Evolutionary conservation across 2,113 vertebrate genomes (phyloP), one percentile per base, ranked within the genome.

Genomic region (Panthera tigris): DNA sequence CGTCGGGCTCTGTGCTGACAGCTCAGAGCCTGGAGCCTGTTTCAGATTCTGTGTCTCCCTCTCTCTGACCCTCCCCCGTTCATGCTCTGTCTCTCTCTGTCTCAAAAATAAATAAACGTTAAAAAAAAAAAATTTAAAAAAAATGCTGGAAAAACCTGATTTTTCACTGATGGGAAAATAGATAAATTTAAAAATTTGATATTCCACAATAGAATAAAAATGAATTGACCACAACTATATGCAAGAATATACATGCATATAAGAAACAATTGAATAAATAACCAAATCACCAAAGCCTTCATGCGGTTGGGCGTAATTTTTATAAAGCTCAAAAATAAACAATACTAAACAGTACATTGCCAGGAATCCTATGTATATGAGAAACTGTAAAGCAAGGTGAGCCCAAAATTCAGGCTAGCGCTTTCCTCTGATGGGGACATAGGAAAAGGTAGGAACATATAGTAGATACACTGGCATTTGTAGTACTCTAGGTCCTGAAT

Each of bases 221-320:
- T 91, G 16, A 78, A 96, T 88, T 66, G 87, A 83, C 61, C 41
- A 61, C 50, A 85, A 61, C 57, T 81, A 71, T 66, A 89, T 76
- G 21, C 31, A 95, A 92, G n/a, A 94, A 78, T 23, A 76, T 29
- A 61, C 92, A 57, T 65, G 27, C 18, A n/a, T 83, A 39, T 85
- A 91, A 81, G 73, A 91, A 71, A 71, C 23, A 95, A 92, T 12
- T 68, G 18, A 83, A 36, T 63, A 39, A 93, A 96, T 92, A 91
- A 57, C 33, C 12, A 87, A 78, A 25, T 84, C 63, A 66, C 61
- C 23, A 66, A 84, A 80, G 65, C n/a, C 31, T 83, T 91, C 39
- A 52, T 69, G 39, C 23, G 52, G 9, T 94, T 95, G 78, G 14
- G 12, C 80, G 36, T 96, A 25, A 48, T 16, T 95, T 92, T 96